These are phyloP conservation scores for Sipha maydis DNA, from an alignment of 2,888 invertebrate genomes.

Conservation along the genomic window DNA sequence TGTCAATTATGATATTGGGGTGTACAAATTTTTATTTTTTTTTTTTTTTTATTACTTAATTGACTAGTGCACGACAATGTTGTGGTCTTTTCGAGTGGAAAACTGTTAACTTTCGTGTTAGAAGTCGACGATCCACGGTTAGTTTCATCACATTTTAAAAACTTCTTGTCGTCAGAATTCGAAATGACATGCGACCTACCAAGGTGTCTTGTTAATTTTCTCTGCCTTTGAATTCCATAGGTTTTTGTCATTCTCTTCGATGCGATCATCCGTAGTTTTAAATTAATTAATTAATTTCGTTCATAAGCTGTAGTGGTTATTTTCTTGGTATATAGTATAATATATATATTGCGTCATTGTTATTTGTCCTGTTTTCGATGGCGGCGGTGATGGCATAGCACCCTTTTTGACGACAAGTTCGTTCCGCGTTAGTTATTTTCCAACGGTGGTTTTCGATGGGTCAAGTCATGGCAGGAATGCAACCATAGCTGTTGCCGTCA, in stretches of 20 bases:
- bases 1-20: background rate
- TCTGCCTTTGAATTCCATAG: background rate
- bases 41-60: too few species aligned
- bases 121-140: background rate
- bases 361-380: background rate
- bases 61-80: background rate
- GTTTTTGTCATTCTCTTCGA: background rate
- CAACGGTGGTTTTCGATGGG: background rate
- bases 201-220: background rate
- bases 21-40: background rate
- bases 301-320: background rate
- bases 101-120: slow-evolving; percentile 21
- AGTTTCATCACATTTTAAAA: background rate
- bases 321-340: background rate
- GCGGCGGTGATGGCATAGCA: background rate
- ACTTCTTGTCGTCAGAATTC: background rate
- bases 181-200: background rate
- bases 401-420: background rate
- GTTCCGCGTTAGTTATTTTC: background rate
- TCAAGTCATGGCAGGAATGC: slow-evolving; percentile 1
- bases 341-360: background rate
- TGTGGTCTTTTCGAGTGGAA: slow-evolving; percentile 26
- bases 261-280: slow-evolving; percentile 44
- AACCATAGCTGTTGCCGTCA: background rate
- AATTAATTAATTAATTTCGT: slow-evolving; percentile 32